These are phyloP conservation scores for Brachionus rubens DNA, from an alignment of 1,140 invertebrate species.

Conservation along the genomic window DNA sequence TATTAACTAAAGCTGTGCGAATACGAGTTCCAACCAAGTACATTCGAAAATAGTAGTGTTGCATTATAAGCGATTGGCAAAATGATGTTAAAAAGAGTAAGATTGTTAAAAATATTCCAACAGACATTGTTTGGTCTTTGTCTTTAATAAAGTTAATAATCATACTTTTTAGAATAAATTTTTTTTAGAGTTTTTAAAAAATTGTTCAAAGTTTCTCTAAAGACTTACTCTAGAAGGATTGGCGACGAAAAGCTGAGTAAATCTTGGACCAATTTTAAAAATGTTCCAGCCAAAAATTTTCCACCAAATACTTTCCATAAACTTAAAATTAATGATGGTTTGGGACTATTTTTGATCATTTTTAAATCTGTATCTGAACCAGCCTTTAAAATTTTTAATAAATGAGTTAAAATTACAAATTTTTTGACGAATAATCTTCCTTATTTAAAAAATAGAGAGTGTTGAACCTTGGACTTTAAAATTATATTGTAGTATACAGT, in stretches of 20 bases:
- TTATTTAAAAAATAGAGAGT: too few species aligned
- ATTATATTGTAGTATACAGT: too few species aligned
- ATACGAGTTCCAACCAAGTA: constrained; percentile 79
- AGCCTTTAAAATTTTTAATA: constrained; percentile 2
- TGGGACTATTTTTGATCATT: neutral
- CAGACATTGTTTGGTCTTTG: constrained; percentile 62
- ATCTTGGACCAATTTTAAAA: constrained; percentile 46
- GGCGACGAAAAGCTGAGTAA: constrained; percentile 30
- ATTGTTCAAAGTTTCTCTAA: neutral
- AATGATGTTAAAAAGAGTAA: constrained; percentile 73
- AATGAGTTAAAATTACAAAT: neutral
- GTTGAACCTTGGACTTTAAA: too few species aligned
- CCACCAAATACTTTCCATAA: constrained; percentile 45
- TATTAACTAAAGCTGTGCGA: constrained; percentile 81
- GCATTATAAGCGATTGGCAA: constrained; percentile 78
- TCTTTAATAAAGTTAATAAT: constrained; percentile 45
- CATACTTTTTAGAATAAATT: neutral
- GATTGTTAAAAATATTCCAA: constrained; percentile 77
- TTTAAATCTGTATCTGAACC: constrained; percentile 6
- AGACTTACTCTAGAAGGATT: constrained; percentile 27
- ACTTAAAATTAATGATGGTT: constrained; percentile 29
- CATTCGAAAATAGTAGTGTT: constrained; percentile 58
- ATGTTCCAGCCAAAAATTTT: constrained; percentile 43
- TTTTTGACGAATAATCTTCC: too few species aligned
- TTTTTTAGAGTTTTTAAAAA: neutral